Conservation (phyloP, 2,888 invertebrate species). For the Epinotia brunnichana region DNA sequence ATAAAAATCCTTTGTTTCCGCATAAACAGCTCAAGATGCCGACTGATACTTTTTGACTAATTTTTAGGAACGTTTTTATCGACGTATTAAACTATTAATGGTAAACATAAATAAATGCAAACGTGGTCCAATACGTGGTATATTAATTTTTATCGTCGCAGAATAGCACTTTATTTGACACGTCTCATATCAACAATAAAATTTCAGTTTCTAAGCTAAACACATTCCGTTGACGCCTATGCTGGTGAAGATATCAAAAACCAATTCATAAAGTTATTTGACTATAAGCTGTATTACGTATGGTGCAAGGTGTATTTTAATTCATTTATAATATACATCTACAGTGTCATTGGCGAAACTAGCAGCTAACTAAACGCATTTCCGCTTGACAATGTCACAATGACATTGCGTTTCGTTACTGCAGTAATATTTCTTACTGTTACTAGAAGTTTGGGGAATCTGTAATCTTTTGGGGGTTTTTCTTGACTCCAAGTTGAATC, state of each 20-base stretch:
- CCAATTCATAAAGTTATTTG: not conserved
- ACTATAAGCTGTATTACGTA: not conserved
- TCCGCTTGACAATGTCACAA: conserved; percentile 22
- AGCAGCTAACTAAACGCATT: not conserved
- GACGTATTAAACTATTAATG: not conserved
- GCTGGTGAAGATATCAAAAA: not conserved
- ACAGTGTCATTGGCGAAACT: not conserved
- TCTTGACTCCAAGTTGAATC: too few relatives aligned
- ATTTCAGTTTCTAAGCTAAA: conserved; percentile 35
- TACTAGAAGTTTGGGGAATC: too few relatives aligned
- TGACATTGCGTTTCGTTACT: conserved; percentile 38
- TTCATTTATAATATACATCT: too few relatives aligned
- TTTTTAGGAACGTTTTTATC: not conserved
- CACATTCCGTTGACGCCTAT: not conserved
- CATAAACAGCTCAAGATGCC: conserved; percentile 2
- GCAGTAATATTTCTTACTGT: conserved; percentile 2
- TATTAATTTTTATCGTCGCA: conserved; percentile 27
- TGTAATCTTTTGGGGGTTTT: too few relatives aligned
- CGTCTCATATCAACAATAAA: conserved; percentile 42
- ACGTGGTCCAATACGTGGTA: conserved; percentile 32
- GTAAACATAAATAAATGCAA: not conserved
- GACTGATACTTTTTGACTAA: not conserved
- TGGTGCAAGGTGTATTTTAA: not conserved
- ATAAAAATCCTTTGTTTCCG: conserved; percentile 58
- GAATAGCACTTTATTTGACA: conserved; percentile 28